Evolutionary conservation across 1,140 invertebrate genomes (phyloP).

Genomic region (Pectinophora gossypiella): DNA sequence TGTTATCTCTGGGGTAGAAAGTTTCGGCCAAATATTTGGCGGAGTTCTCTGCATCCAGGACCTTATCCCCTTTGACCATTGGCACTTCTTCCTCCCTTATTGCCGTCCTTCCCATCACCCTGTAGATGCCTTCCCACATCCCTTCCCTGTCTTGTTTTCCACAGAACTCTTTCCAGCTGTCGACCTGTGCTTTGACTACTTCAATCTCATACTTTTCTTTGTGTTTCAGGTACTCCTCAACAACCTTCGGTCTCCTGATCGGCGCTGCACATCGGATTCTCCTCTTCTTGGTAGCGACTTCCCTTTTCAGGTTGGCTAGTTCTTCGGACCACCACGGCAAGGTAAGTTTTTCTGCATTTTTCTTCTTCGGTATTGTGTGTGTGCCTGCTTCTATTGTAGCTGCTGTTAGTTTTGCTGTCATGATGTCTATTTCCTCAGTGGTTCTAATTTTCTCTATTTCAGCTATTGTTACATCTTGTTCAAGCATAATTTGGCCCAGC

Average conservation of each 20-base stretch:
- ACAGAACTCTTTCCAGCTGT: not conserved
- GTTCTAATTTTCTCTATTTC: slow-evolving; percentile 5
- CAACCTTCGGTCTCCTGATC: not conserved
- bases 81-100: not conserved
- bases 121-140: not conserved
- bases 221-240: not conserved
- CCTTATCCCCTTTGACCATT: not conserved
- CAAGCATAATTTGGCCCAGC: slow-evolving; percentile 3
- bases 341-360: not conserved
- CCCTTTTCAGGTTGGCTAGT: not conserved
- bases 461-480: slow-evolving; percentile 5
- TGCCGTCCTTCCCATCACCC: not conserved
- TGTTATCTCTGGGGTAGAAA: not conserved
- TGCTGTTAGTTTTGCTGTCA: slow-evolving; percentile 4
- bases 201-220: not conserved
- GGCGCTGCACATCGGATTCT: not conserved
- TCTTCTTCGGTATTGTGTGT: slow-evolving; percentile 15
- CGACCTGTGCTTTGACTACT: not conserved
- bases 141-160: not conserved
- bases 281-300: not conserved
- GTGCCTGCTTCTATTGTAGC: slow-evolving; percentile 5
- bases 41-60: not conserved
- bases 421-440: not conserved
- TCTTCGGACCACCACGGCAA: slow-evolving; percentile 5
- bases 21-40: not conserved